Conservation (phyloP, 2,888 invertebrate genomes). For the Cephonodes hylas region DNA sequence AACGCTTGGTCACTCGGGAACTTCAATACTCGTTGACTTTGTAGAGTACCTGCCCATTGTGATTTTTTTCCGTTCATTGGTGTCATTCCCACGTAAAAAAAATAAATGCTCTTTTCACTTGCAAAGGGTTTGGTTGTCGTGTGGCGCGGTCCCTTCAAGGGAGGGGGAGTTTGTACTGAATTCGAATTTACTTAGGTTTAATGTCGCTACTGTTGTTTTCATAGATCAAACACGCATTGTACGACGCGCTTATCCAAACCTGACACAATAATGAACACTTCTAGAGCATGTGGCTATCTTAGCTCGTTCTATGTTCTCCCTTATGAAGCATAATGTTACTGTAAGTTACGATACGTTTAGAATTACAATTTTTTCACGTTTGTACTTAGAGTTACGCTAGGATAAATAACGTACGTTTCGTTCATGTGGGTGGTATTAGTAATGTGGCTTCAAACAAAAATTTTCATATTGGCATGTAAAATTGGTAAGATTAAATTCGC, state of each 20-base stretch:
- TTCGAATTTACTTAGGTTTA: background rate
- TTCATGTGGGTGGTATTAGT: slow-evolving; percentile 41
- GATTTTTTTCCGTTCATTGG: background rate
- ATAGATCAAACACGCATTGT: background rate
- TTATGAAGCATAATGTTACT: slow-evolving; percentile 47
- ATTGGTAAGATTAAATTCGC: background rate
- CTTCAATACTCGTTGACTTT: background rate
- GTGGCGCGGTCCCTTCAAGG: background rate
- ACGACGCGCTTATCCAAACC: background rate
- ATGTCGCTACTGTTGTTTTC: background rate
- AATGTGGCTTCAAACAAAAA: slow-evolving; percentile 60
- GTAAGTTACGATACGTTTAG: slow-evolving; percentile 47
- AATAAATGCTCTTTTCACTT: background rate
- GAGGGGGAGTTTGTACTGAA: background rate
- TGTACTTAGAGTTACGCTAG: slow-evolving; percentile 62
- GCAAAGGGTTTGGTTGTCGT: background rate
- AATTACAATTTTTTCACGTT: slow-evolving; percentile 58
- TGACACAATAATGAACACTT: background rate
- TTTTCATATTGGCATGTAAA: slow-evolving; percentile 33
- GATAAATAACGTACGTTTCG: slow-evolving; percentile 39
- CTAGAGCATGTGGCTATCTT: background rate
- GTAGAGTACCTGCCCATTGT: background rate
- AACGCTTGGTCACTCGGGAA: background rate
- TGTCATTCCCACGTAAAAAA: background rate
- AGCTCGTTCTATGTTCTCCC: slow-evolving; percentile 29